These are phyloP conservation scores for Automeris io DNA, from an alignment of 2,888 invertebrate species.

Conservation along the genomic window DNA sequence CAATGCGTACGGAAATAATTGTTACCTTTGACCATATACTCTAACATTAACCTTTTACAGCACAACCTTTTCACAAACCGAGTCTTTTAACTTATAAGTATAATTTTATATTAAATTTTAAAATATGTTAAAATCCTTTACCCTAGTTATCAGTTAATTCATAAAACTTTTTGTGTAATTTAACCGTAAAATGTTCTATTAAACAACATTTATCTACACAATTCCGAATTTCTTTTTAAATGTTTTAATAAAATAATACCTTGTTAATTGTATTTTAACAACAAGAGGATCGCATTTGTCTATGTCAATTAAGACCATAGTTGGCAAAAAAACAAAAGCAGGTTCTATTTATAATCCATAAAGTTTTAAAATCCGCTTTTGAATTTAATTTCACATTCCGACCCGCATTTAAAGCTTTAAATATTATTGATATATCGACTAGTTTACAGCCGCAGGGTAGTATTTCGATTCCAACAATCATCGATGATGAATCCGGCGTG, in stretches of 20 bases:
- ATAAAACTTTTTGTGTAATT: too few relatives aligned
- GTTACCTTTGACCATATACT: constrained; percentile 18
- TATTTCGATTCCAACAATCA: constrained; percentile 31
- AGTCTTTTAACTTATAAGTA: too few relatives aligned
- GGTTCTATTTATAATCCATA: background rate
- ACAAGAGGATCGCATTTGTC: too few relatives aligned
- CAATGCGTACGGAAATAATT: constrained; percentile 10
- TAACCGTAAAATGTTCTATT: background rate
- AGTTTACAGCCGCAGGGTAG: constrained; percentile 20
- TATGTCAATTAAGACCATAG: background rate
- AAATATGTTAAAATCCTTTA: too few relatives aligned
- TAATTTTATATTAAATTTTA: too few relatives aligned
- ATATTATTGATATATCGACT: constrained; percentile 14
- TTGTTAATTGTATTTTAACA: too few relatives aligned
- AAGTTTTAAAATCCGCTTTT: constrained; percentile 1
- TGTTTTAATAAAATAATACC: too few relatives aligned
- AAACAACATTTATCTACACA: background rate
- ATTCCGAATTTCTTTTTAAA: too few relatives aligned
- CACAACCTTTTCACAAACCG: background rate
- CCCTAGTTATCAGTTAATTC: too few relatives aligned
- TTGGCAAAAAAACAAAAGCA: too few relatives aligned
- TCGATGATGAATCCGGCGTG: constrained; percentile 32
- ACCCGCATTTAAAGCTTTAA: background rate
- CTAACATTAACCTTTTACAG: constrained; percentile 1
- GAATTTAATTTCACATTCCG: background rate